phyloP scores from a whole-genome alignment of 23 tunicate genomes.

The Corella eumyota region DNA sequence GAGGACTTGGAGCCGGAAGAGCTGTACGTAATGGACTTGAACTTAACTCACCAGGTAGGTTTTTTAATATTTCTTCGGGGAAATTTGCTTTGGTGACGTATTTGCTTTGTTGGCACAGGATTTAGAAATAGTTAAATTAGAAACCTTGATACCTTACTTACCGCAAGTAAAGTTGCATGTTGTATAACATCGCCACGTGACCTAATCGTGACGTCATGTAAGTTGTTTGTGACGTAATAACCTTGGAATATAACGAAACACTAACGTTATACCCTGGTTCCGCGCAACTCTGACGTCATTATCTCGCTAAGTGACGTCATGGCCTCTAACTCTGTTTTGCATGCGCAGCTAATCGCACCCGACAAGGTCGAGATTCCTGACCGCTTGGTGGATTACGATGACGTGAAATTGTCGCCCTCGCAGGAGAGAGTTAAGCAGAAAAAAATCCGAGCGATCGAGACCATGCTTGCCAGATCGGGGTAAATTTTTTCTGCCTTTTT shows the following conservation, averaged over 20 bases:
- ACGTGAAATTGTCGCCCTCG: constrained; percentile 52
- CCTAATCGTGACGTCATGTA: too few relatives aligned
- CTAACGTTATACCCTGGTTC: too few relatives aligned
- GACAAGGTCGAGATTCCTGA: constrained; percentile 88
- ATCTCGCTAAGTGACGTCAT: constrained; percentile 1
- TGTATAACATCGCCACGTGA: too few relatives aligned
- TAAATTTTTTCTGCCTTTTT: constrained; percentile 5
- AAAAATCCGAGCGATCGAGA: constrained; percentile 70
- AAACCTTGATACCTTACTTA: too few relatives aligned
- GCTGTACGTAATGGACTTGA: constrained; percentile 28
- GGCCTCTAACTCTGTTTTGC: constrained; percentile 13
- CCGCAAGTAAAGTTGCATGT: too few relatives aligned
- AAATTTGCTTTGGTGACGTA: neutral
- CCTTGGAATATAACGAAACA: too few relatives aligned
- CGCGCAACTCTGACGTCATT: neutral
- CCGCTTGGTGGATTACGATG: constrained; percentile 72
- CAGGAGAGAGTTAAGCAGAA: constrained; percentile 60
- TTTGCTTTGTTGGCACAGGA: neutral
- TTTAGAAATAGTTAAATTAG: too few relatives aligned
- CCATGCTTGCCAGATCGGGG: constrained; percentile 69
- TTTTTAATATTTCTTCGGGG: neutral
- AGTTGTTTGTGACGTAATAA: too few relatives aligned
- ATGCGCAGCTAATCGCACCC: constrained; percentile 55
- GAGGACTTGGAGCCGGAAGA: constrained; percentile 46
- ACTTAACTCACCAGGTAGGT: constrained; percentile 55